Base-by-base conservation (phyloP, 2,797 vertebrate species). In the Pseudochaenichthys georgianus region DNA sequence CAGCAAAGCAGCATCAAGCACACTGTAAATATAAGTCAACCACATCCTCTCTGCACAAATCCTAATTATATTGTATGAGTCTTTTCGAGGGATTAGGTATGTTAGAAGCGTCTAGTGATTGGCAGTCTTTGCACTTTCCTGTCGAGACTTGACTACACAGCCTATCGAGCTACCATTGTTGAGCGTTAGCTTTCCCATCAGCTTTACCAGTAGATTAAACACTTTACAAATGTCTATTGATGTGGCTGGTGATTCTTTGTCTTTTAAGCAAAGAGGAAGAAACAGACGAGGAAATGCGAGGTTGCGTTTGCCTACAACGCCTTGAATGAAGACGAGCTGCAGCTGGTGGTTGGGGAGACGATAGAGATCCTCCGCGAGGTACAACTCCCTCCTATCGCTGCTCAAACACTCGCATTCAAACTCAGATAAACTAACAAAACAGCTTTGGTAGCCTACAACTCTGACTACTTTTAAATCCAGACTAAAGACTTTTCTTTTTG, bases 281-380 rank as follows among this genome's bases (percentile, higher is more conserved):
- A 94, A 53, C 89, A 78, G 43, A 80, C 66, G 13, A 95, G 94
- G 81, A 96, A 90, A 91, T 98, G 97, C 54, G 95, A 95, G 81
- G 96, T 95, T 34, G 57, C 82, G 10, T 97, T 87, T 65, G 50
- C 86, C 43, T 98, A 97, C 87, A 74, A 0, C 17, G 83, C 93
- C 0, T 0, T 75, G 42, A 95, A 96, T 62, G 66, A 88, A 0
- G 97, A 97, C 13, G 96, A 97, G 80, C 87, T 95, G 80, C 76
- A 86, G 52, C 91, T 96, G 83, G 83, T 76, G 42, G 75, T 88
- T 13, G 96, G 96, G 9, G 96, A 96, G 15, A 89, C 71, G 17
- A 46, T 97, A 54, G 96, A 96, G 80, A 88, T 96, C 70, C 45
- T 97, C 75, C 94, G 72, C 84, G 95, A 97, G 96, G 96, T 97